These are phyloP conservation scores for Orycteropus afer DNA, from an alignment of 2,113 vertebrate species.

Conservation along the genomic window DNA sequence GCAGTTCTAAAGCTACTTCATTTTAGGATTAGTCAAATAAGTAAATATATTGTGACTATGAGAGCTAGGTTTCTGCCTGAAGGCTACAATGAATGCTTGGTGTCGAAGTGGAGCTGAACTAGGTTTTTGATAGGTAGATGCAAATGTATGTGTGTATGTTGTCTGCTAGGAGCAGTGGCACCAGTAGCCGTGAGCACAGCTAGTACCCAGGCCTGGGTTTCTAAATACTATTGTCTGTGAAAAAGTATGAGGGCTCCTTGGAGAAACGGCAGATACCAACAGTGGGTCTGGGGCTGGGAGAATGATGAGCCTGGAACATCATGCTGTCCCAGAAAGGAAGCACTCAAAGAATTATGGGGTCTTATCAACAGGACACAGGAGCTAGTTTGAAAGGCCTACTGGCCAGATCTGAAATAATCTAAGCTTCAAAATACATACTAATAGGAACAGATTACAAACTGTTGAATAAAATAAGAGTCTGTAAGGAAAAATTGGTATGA, in stretches of 20 bases:
- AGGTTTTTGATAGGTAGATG: too few relatives aligned
- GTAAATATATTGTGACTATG: neutral
- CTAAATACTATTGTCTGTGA: neutral
- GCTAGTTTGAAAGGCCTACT: neutral
- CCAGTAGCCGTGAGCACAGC: neutral
- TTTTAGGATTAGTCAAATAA: neutral
- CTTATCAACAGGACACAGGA: neutral
- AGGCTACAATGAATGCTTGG: neutral
- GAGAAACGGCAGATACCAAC: neutral
- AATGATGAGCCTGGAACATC: neutral
- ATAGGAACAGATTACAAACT: neutral
- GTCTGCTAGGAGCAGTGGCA: neutral
- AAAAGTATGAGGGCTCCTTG: neutral
- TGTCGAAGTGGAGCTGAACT: neutral
- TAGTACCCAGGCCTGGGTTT: neutral
- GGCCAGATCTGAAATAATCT: neutral
- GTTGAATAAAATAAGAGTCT: neutral
- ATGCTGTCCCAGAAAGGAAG: neutral
- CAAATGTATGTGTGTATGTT: neutral
- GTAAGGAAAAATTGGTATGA: neutral
- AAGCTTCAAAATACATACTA: neutral
- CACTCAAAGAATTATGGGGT: neutral
- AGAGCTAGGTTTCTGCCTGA: conserved; percentile 12
- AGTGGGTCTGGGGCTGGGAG: neutral
- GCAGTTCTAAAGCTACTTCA: neutral